Evolutionary conservation across 2,888 invertebrate genomes (phyloP).

Genomic region (Athalia circularis): DNA sequence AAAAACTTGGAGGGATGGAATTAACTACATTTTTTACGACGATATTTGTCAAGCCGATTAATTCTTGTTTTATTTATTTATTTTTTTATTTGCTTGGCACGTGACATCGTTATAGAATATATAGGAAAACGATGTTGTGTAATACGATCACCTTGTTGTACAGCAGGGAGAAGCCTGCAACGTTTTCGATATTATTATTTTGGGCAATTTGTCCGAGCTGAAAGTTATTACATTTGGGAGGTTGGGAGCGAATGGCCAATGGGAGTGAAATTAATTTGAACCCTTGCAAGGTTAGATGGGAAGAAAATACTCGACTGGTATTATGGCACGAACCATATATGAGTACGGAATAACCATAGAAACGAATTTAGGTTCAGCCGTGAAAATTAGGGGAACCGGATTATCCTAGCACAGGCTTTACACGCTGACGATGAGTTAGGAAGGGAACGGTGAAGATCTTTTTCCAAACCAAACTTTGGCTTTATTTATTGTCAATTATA

Average conservation of each 20-base stretch:
- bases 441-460: background rate
- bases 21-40: too few species aligned
- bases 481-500: too few species aligned
- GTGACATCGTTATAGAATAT: slow-evolving; percentile 5
- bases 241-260: slow-evolving; percentile 30
- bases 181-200: slow-evolving; percentile 30
- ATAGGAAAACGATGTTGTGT: slow-evolving; percentile 6
- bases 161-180: background rate
- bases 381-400: slow-evolving; percentile 12
- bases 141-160: background rate
- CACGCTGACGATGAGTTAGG: background rate
- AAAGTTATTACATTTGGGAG: slow-evolving; percentile 15
- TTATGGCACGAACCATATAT: background rate
- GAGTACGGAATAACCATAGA: background rate
- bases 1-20: too few species aligned
- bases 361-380: background rate
- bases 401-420: background rate
- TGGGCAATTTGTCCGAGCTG: slow-evolving; percentile 28
- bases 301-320: slow-evolving; percentile 30
- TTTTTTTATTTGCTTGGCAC: background rate
- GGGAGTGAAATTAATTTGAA: slow-evolving; percentile 36
- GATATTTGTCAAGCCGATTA: too few species aligned
- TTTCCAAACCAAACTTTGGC: too few species aligned
- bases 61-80: background rate
- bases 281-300: slow-evolving; percentile 4